Evolutionary conservation across 2,888 invertebrate genomes (phyloP).

Genomic region (Sepiola atlantica): DNA sequence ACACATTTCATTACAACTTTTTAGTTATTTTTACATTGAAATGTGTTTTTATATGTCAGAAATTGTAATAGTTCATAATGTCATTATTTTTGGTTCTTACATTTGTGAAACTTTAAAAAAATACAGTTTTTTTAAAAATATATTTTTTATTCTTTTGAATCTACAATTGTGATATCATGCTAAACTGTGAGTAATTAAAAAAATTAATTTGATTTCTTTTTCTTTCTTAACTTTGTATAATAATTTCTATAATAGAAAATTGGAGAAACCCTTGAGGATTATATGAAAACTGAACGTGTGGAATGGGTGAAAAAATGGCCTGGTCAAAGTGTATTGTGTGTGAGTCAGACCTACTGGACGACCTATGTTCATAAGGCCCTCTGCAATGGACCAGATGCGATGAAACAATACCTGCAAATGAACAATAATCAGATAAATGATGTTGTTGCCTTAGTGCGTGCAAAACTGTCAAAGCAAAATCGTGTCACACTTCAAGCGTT

Average conservation of each 20-base stretch:
- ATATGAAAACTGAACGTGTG: constrained; percentile 77
- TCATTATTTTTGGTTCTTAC: too few relatives aligned
- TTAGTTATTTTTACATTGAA: too few relatives aligned
- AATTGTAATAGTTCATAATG: too few relatives aligned
- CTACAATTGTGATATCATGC: not conserved
- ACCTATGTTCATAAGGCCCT: constrained; percentile 72
- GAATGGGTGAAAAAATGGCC: constrained; percentile 76
- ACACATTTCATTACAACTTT: too few relatives aligned
- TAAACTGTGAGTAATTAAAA: not conserved
- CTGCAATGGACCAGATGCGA: constrained; percentile 72
- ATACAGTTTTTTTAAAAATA: too few relatives aligned
- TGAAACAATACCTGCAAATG: constrained; percentile 80
- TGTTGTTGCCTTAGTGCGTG: constrained; percentile 86
- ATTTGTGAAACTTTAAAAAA: too few relatives aligned
- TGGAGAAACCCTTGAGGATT: constrained; percentile 83
- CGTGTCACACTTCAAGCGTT: constrained; percentile 74
- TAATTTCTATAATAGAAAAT: constrained; percentile 74
- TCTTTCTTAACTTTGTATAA: not conserved
- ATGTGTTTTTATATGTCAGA: not conserved
- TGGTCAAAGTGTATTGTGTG: constrained; percentile 76
- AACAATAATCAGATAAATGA: constrained; percentile 87
- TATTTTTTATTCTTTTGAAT: not conserved
- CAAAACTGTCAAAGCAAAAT: constrained; percentile 75
- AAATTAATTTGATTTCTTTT: not conserved
- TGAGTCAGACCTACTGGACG: constrained; percentile 75